Conservation (phyloP, 2,888 invertebrate genomes). For the Thymelicus sylvestris region DNA sequence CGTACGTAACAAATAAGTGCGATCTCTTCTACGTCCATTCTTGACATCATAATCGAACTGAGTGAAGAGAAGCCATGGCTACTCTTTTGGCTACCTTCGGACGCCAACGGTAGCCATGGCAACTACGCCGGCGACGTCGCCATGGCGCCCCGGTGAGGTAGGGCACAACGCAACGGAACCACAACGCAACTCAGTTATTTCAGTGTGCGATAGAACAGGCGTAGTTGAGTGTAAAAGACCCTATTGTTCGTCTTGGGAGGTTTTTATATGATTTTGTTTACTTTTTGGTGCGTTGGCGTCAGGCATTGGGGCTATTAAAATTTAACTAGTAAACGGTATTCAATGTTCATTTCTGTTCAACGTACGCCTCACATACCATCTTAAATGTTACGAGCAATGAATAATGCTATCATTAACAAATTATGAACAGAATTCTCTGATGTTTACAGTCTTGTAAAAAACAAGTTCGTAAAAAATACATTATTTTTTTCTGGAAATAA, state of each 20-base stretch:
- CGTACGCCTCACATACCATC: constrained; percentile 18
- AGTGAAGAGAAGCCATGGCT: no score
- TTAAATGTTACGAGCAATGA: constrained; percentile 28
- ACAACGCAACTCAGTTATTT: no score
- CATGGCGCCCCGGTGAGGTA: no score
- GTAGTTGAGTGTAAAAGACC: constrained; percentile 8
- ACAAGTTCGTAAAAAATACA: not conserved
- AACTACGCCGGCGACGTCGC: no score
- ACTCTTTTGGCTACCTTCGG: no score
- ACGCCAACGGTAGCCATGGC: no score
- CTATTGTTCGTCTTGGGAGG: constrained; percentile 30
- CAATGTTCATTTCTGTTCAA: constrained; percentile 10
- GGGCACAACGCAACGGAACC: no score
- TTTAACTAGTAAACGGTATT: constrained; percentile 37
- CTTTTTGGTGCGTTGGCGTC: constrained; percentile 36
- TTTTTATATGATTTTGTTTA: constrained; percentile 31
- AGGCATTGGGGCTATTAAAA: constrained; percentile 32
- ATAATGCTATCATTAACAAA: constrained; percentile 23
- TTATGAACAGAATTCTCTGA: constrained; percentile 17
- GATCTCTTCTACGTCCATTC: no score
- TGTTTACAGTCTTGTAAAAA: constrained; percentile 22
- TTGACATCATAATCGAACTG: no score
- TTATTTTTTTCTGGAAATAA: no score
- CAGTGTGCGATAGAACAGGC: no score
- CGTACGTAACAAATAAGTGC: no score